These are phyloP conservation scores for Iphiclides podalirius DNA, from an alignment of 2,888 invertebrate genomes.

Conservation along the genomic window DNA sequence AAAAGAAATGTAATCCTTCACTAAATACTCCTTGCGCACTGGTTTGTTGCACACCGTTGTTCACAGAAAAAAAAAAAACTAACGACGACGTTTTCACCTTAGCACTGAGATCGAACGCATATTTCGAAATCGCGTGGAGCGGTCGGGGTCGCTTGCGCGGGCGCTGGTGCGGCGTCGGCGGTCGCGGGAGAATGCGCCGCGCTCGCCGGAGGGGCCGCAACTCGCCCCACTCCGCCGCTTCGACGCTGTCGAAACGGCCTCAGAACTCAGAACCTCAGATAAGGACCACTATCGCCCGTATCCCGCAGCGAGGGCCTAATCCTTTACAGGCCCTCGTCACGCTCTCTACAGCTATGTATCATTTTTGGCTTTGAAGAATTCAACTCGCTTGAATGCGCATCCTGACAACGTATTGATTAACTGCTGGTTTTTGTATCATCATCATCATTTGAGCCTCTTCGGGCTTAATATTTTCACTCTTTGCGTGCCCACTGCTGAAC, in stretches of 20 bases:
- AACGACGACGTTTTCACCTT: slow-evolving; percentile 55
- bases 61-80: slow-evolving; percentile 25
- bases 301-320: slow-evolving; percentile 66
- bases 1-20: slow-evolving; percentile 41
- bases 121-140: slow-evolving; percentile 45
- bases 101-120: slow-evolving; percentile 66
- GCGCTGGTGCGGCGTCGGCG: slow-evolving; percentile 61
- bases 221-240: slow-evolving; percentile 53
- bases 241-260: slow-evolving; percentile 52
- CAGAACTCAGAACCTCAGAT: too few species aligned
- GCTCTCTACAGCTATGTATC: slow-evolving; percentile 36
- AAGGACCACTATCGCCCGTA: slow-evolving; percentile 55
- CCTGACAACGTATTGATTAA: background rate
- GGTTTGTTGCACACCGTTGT: slow-evolving; percentile 31
- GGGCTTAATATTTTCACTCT: too few species aligned
- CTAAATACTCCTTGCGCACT: slow-evolving; percentile 23
- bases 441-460: too few species aligned
- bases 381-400: background rate
- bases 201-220: slow-evolving; percentile 35
- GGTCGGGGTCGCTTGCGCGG: slow-evolving; percentile 47
- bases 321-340: slow-evolving; percentile 57
- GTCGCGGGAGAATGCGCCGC: slow-evolving; percentile 59
- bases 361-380: slow-evolving; percentile 19
- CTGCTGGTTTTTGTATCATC: too few species aligned
- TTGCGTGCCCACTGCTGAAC: too few species aligned